A percentile compares a stretch with the other conserved stretches of the same genome.
Conservation (phyloP, 2,888 invertebrate genomes). For the Drosophila koepferae region DNA sequence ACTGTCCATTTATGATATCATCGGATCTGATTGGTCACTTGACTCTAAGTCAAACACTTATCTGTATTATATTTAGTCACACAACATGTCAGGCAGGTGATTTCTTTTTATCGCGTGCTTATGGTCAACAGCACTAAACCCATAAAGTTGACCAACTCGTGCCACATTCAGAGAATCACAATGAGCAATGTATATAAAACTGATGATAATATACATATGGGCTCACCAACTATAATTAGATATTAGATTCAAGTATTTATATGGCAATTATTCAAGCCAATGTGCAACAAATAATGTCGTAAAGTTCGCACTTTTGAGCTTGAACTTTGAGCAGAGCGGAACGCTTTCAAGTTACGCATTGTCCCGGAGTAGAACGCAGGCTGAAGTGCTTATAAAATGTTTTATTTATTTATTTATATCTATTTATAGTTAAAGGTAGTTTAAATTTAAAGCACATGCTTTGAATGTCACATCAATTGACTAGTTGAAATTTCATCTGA, state of each 20-base stretch:
- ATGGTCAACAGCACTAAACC: slow-evolving; percentile 13
- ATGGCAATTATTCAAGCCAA: slow-evolving; percentile 23
- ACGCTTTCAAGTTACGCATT: slow-evolving; percentile 48
- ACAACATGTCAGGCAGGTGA: slow-evolving; percentile 26
- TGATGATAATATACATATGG: slow-evolving; percentile 15
- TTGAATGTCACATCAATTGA: slow-evolving; percentile 70
- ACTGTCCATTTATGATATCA: slow-evolving; percentile 48
- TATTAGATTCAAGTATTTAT: slow-evolving; percentile 14
- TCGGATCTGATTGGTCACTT: slow-evolving; percentile 54
- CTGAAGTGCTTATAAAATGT: slow-evolving; percentile 49
- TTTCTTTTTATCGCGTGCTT: slow-evolving; percentile 20
- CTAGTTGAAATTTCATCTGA: slow-evolving; percentile 57
- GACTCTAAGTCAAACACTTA: slow-evolving; percentile 40
- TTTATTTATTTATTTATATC: slow-evolving; percentile 30
- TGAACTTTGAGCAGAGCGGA: slow-evolving; percentile 31
- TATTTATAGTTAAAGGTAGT: slow-evolving; percentile 30
- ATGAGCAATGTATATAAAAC: slow-evolving; percentile 36
- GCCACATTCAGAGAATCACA: slow-evolving; percentile 39
- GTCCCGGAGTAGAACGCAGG: background rate
- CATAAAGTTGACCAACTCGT: slow-evolving; percentile 42
- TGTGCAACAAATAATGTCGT: slow-evolving; percentile 34
- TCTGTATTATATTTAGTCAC: slow-evolving; percentile 49
- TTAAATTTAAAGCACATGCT: slow-evolving; percentile 58
- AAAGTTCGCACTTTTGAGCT: slow-evolving; percentile 19
- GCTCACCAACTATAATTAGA: slow-evolving; percentile 60